A percentile compares a stretch with the other conserved stretches of the same genome.
Conservation (phyloP, 2,888 invertebrate species). For the Ischnus inquisitorius region DNA sequence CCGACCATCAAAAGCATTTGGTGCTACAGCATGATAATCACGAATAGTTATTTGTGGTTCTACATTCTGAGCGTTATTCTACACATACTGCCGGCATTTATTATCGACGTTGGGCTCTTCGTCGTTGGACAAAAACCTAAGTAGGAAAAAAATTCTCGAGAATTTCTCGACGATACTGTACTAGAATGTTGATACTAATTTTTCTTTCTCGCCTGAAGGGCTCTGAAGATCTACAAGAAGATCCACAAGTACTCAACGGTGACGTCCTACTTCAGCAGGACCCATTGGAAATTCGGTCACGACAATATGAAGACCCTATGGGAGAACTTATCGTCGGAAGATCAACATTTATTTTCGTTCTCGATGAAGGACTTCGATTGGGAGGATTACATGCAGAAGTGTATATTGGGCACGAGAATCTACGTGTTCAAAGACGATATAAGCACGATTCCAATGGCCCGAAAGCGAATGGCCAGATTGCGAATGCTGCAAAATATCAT, state of each 20-base stretch:
- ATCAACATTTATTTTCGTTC: conserved; percentile 85
- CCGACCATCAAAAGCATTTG: conserved; percentile 80
- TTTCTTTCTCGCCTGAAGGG: conserved; percentile 78
- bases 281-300: conserved; percentile 78
- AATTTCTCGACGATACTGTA: neutral
- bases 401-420: conserved; percentile 85
- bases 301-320: conserved; percentile 83
- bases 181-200: neutral
- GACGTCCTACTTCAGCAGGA: conserved; percentile 86
- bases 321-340: conserved; percentile 83
- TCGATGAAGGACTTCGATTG: conserved; percentile 86
- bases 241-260: conserved; percentile 85
- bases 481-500: conserved; percentile 73
- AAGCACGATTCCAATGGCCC: conserved; percentile 75
- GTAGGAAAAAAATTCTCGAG: conserved; percentile 77
- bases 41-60: conserved; percentile 84
- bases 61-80: conserved; percentile 86
- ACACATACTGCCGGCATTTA: conserved; percentile 89
- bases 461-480: conserved; percentile 79
- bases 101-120: conserved; percentile 87
- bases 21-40: conserved; percentile 85
- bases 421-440: conserved; percentile 86
- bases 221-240: conserved; percentile 86
- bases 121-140: conserved; percentile 87
- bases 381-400: conserved; percentile 86